Conservation (phyloP, 1,140 invertebrate species). For the Vollenhovia emeryi region DNA sequence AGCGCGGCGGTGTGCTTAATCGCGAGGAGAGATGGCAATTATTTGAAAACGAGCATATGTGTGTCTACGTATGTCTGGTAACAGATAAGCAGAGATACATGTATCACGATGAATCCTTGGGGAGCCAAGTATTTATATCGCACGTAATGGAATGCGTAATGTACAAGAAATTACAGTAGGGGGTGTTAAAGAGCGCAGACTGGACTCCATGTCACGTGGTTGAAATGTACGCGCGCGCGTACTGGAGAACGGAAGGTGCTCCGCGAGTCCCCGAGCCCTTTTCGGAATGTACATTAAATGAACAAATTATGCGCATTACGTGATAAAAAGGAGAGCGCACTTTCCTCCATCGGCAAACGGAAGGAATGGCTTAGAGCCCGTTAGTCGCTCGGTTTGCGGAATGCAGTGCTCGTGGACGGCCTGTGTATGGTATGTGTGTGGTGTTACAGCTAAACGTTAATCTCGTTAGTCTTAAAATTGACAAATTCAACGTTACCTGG, state of each 20-base stretch:
- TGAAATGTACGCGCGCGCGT: neutral
- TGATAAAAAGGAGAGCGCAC: neutral
- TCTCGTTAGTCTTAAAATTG: conserved; percentile 59
- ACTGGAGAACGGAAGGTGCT: neutral
- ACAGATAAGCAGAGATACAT: neutral
- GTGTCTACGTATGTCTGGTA: neutral
- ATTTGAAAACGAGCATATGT: neutral
- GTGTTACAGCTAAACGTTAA: conserved; percentile 23
- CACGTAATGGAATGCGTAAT: neutral
- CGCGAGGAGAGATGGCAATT: neutral
- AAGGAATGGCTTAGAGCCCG: neutral
- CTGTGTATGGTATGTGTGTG: conserved; percentile 23
- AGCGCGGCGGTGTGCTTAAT: neutral
- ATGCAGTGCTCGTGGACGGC: conserved; percentile 15
- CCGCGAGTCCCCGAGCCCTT: neutral
- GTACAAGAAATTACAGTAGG: neutral
- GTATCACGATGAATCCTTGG: neutral
- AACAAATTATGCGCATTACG: neutral
- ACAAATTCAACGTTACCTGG: conserved; percentile 64
- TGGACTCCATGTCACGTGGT: neutral
- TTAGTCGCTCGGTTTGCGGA: neutral
- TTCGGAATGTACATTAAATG: neutral
- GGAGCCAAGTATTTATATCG: neutral
- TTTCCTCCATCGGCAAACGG: neutral
- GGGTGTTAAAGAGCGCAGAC: neutral